These are phyloP conservation scores for Ericerus pela DNA, from an alignment of 1,140 invertebrate genomes.

Conservation along the genomic window DNA sequence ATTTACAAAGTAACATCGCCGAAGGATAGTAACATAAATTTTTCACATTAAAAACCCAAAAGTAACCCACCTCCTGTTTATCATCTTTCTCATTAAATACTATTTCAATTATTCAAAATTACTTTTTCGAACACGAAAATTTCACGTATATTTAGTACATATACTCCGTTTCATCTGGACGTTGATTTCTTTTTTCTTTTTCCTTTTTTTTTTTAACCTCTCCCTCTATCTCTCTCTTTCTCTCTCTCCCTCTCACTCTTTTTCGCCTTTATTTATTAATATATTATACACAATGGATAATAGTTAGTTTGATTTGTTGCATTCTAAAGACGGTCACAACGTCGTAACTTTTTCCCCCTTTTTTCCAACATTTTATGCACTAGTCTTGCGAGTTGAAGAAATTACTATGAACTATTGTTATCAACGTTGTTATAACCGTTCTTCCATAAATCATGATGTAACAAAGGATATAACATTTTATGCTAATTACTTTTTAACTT, in stretches of 20 bases:
- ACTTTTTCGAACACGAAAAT: too few species aligned
- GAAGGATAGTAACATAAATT: too few species aligned
- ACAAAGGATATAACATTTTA: constrained; percentile 11
- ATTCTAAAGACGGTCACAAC: constrained; percentile 7
- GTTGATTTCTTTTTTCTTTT: too few species aligned
- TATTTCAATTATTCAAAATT: too few species aligned
- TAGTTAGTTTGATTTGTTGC: constrained; percentile 10
- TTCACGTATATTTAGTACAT: too few species aligned
- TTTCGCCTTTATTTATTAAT: constrained; percentile 1
- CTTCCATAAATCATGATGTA: constrained; percentile 8
- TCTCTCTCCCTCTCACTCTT: background rate
- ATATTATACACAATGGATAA: constrained; percentile 7
- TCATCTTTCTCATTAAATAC: too few species aligned
- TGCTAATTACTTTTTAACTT: constrained; percentile 8
- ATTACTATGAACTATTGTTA: constrained; percentile 12
- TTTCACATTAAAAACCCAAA: too few species aligned
- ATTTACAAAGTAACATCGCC: too few species aligned
- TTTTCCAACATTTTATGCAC: constrained; percentile 6
- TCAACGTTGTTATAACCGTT: constrained; percentile 10
- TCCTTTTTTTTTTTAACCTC: too few species aligned
- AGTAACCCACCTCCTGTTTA: too few species aligned
- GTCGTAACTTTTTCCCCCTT: constrained; percentile 9
- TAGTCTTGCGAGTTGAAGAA: background rate
- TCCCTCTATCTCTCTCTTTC: too few species aligned
- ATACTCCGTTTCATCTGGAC: too few species aligned